These are phyloP conservation scores for Torymus texanus DNA, from an alignment of 2,888 invertebrate species.

Conservation along the genomic window DNA sequence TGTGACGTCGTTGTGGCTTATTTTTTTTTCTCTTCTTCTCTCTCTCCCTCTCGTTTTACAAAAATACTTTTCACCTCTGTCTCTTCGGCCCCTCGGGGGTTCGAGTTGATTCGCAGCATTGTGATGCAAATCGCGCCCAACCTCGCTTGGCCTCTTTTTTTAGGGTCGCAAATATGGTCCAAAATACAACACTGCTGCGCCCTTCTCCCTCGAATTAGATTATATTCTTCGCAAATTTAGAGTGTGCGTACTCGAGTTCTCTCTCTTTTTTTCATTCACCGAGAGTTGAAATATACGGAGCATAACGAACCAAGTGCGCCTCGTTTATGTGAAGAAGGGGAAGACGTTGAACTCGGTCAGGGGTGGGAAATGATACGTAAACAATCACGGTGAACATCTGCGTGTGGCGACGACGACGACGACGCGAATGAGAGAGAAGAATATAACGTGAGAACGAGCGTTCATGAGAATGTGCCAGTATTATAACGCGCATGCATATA, in stretches of 20 bases:
- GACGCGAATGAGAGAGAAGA: background rate
- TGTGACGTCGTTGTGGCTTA: too few relatives aligned
- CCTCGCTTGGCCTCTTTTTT: too few relatives aligned
- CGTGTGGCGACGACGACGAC: background rate
- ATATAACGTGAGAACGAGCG: conserved; percentile 16
- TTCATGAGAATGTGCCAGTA: conserved; percentile 27
- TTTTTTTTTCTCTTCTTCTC: background rate
- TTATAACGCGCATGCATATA: conserved; percentile 2
- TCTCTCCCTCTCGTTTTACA: background rate
- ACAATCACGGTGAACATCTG: conserved; percentile 33
- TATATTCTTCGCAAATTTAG: too few relatives aligned
- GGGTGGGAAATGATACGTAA: conserved; percentile 38
- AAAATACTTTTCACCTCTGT: background rate
- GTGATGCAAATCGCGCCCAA: too few relatives aligned
- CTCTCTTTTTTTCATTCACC: too few relatives aligned
- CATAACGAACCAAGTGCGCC: too few relatives aligned
- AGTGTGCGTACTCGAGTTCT: too few relatives aligned
- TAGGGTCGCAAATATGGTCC: too few relatives aligned
- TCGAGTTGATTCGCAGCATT: background rate
- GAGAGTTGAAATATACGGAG: too few relatives aligned
- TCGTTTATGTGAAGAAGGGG: background rate
- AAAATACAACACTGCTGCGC: too few relatives aligned
- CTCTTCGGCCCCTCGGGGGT: background rate
- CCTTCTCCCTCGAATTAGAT: too few relatives aligned
- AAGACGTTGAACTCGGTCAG: conserved; percentile 32